These are phyloP conservation scores for Ara ararauna DNA, from an alignment of 2,797 vertebrate genomes.

Conservation along the genomic window DNA sequence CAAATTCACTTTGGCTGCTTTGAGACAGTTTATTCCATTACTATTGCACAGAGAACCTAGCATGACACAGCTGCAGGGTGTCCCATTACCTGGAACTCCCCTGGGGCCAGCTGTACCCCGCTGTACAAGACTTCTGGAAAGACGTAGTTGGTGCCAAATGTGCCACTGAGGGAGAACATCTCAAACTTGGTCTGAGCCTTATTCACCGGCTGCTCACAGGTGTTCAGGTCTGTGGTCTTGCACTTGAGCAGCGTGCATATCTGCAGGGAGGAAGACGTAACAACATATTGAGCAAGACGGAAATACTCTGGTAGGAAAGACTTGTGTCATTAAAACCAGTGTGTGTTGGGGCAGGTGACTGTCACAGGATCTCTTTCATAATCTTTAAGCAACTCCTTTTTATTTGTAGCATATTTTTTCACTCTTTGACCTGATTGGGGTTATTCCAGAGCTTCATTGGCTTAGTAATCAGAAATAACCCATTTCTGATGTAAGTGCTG, in stretches of 20 bases:
- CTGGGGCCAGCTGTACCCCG: slow-evolving; percentile 63
- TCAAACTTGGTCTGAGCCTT: slow-evolving; percentile 71
- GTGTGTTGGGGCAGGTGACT: not conserved
- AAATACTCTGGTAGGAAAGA: not conserved
- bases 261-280: slow-evolving; percentile 7
- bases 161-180: slow-evolving; percentile 77
- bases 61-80: not conserved
- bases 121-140: slow-evolving; percentile 80
- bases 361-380: not conserved
- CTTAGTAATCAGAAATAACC: not conserved
- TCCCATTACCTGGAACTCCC: slow-evolving; percentile 72
- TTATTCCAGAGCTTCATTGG: not conserved
- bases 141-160: slow-evolving; percentile 70
- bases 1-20: not conserved
- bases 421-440: not conserved
- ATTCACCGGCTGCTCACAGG: slow-evolving; percentile 63
- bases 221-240: not conserved
- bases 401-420: not conserved
- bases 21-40: not conserved
- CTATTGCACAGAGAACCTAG: not conserved
- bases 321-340: not conserved
- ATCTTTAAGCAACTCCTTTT: not conserved
- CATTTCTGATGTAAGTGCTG: not conserved
- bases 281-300: not conserved
- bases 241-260: slow-evolving; percentile 78